Conservation (phyloP, 1,140 invertebrate genomes). For the Drosophila persimilis region DNA sequence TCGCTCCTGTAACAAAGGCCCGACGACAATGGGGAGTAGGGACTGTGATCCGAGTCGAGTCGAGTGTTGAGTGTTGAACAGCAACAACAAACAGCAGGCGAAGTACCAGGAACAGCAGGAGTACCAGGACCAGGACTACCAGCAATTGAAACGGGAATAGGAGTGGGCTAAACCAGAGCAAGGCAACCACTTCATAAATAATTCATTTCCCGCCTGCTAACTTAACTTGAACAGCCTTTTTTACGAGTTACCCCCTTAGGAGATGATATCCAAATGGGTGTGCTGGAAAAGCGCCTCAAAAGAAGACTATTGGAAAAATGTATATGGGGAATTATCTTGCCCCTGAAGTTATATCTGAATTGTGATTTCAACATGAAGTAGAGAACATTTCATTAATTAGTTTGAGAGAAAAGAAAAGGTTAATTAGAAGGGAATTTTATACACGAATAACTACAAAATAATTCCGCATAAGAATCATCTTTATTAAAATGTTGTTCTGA, state of each 20-base stretch:
- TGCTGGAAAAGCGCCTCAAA: conserved; percentile 10
- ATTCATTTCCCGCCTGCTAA: conserved; percentile 80
- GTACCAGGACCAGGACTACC: conserved; percentile 19
- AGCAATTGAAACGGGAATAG: conserved; percentile 13
- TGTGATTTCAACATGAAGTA: too few relatives aligned
- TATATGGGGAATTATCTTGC: too few relatives aligned
- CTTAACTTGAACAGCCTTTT: conserved; percentile 73
- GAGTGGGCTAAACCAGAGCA: conserved; percentile 49
- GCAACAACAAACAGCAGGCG: conserved; percentile 36
- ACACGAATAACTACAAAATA: too few relatives aligned
- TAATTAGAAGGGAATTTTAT: too few relatives aligned
- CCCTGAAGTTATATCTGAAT: too few relatives aligned
- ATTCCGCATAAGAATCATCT: too few relatives aligned
- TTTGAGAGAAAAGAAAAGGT: too few relatives aligned
- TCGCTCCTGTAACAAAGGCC: conserved; percentile 66
- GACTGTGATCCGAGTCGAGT: conserved; percentile 36
- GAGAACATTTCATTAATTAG: too few relatives aligned
- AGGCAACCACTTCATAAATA: conserved; percentile 82
- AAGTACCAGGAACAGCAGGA: conserved; percentile 28
- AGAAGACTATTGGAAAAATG: neutral
- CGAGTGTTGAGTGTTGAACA: conserved; percentile 58
- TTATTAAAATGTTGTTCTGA: too few relatives aligned
- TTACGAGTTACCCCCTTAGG: conserved; percentile 34
- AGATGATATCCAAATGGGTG: neutral
- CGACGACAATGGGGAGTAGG: conserved; percentile 33